Base-by-base conservation (phyloP, 2,888 invertebrate genomes). In the Sabatieria punctata region DNA sequence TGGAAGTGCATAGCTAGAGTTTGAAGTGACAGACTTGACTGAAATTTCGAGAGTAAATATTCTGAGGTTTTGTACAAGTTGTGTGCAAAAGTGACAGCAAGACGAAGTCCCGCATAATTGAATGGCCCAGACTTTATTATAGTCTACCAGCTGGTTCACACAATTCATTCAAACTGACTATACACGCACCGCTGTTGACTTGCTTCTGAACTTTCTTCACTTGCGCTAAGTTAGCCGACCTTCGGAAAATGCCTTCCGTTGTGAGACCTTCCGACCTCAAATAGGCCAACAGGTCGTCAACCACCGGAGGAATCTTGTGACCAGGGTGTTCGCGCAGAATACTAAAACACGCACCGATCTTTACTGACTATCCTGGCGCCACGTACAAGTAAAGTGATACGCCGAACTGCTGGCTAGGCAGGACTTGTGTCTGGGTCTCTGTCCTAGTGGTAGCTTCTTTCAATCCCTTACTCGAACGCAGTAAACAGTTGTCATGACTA, bases 241-340 rank as follows among this genome's bases (percentile, higher is more conserved):
- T 77, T 55, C 97, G 76, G 69, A 97, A 97, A 60, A 97, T 77
- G 2, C 97, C 97, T 68, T 95, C 93, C 0, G 86, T 85, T 68
- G 58, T 51, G 42, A 64, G 45, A 6, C 57, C 59, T 44, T 62
- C 49, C 4, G 51, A 48, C 41, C 56, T 55, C 13, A 97, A 75
- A 65, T 80, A 93, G 63, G 85, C 82, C 40, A 95, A 78, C 64
- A 91, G 88, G 57, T 84, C 81, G 56, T 79, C 77, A 26, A 97
- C 83, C 46, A 95, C 81, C 0, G 88, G 88, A 41, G 97, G 93
- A 62, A 97, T 85, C 4, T 79, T 77, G 57, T 77, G 77, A 22
- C 81, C 79, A 15, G 76, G 65, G 65, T 89, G 84, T 66, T 88
- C 78, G 51, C 82, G 78, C 64, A 84, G 84, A 51, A 97, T 89